These are phyloP conservation scores for Bombylius discolor DNA, from an alignment of 2,888 invertebrate genomes.

Conservation along the genomic window DNA sequence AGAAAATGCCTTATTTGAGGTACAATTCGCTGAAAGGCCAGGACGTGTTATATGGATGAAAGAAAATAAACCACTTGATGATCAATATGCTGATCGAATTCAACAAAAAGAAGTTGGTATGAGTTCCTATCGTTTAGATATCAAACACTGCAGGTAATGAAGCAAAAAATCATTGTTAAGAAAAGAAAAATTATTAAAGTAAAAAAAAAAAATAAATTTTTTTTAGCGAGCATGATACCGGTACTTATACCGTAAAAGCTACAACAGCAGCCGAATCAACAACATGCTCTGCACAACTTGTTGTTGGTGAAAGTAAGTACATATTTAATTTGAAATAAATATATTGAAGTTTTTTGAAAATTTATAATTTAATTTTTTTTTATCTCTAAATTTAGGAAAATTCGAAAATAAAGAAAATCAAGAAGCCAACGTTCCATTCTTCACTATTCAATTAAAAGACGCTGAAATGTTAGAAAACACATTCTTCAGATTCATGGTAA, in stretches of 20 bases:
- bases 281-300: conserved; percentile 75
- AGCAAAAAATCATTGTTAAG: background rate
- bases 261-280: conserved; percentile 66
- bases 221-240: conserved; percentile 58
- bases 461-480: conserved; percentile 79
- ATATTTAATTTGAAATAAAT: background rate
- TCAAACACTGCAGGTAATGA: conserved; percentile 49
- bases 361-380: too few relatives aligned
- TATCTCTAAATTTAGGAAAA: background rate
- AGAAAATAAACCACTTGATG: conserved; percentile 70
- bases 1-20: conserved; percentile 69
- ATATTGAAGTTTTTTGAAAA: too few relatives aligned
- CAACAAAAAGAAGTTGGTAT: conserved; percentile 46
- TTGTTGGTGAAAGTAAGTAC: conserved; percentile 74
- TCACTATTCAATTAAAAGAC: conserved; percentile 72
- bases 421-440: conserved; percentile 64
- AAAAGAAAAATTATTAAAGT: too few relatives aligned
- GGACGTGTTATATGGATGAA: conserved; percentile 70
- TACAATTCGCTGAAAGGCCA: conserved; percentile 51
- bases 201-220: background rate
- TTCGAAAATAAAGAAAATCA: conserved; percentile 2
- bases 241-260: conserved; percentile 80
- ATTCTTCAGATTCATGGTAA: conserved; percentile 76
- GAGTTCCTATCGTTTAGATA: conserved; percentile 54
- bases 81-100: conserved; percentile 61